phyloP scores from a whole-genome alignment of 2,888 invertebrate genomes.

The Cephus sareptanus region DNA sequence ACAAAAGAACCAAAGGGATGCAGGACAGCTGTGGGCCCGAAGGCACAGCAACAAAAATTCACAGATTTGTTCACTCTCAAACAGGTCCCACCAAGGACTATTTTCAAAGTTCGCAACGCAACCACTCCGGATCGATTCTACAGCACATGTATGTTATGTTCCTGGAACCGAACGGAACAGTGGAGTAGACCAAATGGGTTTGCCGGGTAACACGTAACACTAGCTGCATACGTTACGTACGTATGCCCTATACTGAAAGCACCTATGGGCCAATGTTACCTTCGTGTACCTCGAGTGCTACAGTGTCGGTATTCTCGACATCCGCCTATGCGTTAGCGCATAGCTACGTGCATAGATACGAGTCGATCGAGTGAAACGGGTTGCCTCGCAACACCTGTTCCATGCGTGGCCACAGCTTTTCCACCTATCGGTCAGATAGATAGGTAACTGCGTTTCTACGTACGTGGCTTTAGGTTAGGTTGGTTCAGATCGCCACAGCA shows the following conservation, averaged over 20 bases:
- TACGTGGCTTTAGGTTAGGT: neutral
- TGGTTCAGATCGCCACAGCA: neutral
- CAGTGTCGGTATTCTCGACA: neutral
- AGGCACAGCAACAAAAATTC: neutral
- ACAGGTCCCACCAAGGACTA: neutral
- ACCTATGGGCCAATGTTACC: neutral
- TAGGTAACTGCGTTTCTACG: neutral
- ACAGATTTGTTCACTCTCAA: neutral
- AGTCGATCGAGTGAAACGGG: neutral
- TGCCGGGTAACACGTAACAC: neutral
- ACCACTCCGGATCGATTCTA: neutral
- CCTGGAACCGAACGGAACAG: neutral
- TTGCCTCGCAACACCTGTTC: neutral
- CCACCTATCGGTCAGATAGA: neutral
- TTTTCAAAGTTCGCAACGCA: neutral
- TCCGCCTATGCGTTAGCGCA: neutral
- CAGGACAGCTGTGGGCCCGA: neutral
- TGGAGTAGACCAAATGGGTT: neutral
- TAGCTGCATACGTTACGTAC: neutral
- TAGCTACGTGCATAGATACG: neutral
- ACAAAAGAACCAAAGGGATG: neutral
- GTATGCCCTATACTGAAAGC: neutral
- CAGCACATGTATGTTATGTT: neutral
- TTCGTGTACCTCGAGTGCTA: neutral
- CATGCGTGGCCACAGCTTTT: neutral